Base-by-base conservation (phyloP, 2,797 vertebrate species). In the Notolepis coatsorum region DNA sequence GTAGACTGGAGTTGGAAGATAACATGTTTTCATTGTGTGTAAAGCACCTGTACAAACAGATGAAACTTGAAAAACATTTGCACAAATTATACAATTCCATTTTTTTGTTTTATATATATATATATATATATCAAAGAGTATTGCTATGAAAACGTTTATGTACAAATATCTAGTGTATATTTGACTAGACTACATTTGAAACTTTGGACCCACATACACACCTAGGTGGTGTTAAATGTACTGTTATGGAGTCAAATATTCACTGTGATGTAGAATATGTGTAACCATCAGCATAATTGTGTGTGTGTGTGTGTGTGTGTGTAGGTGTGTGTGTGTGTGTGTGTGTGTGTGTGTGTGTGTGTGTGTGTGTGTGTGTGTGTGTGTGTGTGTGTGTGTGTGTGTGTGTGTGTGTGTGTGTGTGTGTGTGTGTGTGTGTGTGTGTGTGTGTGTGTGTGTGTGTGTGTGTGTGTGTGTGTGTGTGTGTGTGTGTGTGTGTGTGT, bases 1-100 rank as follows among this genome's bases (percentile, higher is more conserved):
- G 38, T 39, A 23, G 21, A 18, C 25, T 15, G 39, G 45, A 28
- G 69, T 78, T 63, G 23, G 23, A 37, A 47, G 39, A 82, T 86
- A 84, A 82, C 81, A 80, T 82, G 84, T 88, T 84, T 82, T 71
- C 48, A 43, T 58, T 52, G 24, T 58, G 8, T 12, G n/a, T n/a
- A n/a, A n/a, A 43, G 3, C 28, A 60, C 2, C 21, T 39, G 51
- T 27, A 3, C 21, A 13, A 23, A 24, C 21, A 10, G n/a, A n/a
- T n/a, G n/a, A 54, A 54, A 38, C 23, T 21, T 17, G 33, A 17
- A 55, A 55, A 80, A 52, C 64, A 62, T 48, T 21, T 20, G 41
- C 10, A 27, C 30, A 25, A 38, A 63, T 51, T n/a, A n/a, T n/a
- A n/a, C n/a, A n/a, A n/a, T n/a, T n/a, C n/a, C n/a, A n/a, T n/a